phyloP scores from a whole-genome alignment of 2,797 vertebrate genomes.

The Ibycter americanus region DNA sequence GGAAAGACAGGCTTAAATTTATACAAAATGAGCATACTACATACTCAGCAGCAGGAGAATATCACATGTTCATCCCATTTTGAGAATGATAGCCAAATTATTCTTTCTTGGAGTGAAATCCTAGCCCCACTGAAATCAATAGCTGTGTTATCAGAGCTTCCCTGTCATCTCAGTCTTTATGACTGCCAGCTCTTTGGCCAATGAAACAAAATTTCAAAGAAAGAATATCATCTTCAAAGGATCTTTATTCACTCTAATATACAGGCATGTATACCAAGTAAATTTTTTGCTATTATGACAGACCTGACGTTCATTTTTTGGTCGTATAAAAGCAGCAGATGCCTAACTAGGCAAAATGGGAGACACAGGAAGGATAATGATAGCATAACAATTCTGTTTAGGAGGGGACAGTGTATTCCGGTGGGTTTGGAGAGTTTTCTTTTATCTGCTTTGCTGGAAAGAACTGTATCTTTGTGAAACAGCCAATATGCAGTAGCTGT shows the following conservation, averaged over 20 bases:
- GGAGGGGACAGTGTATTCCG: background rate
- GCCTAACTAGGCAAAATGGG: background rate
- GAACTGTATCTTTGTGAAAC: background rate
- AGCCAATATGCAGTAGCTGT: background rate
- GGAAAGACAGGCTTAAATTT: background rate
- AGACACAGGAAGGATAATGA: background rate
- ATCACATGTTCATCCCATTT: background rate
- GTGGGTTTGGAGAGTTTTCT: background rate
- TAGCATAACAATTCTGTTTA: background rate
- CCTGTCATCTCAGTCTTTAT: background rate
- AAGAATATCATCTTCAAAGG: background rate
- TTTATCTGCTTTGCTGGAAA: slow-evolving; percentile 19
- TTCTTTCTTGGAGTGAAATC: background rate
- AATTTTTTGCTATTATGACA: slow-evolving; percentile 18
- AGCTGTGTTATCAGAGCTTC: background rate
- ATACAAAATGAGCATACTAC: background rate
- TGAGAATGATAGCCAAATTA: background rate
- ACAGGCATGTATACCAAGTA: background rate
- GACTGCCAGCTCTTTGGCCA: background rate
- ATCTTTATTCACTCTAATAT: background rate
- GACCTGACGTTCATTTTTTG: background rate
- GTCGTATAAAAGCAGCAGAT: background rate
- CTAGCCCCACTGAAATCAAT: background rate
- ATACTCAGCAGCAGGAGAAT: background rate
- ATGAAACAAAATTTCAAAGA: background rate